Conservation (phyloP, 2,113 vertebrate species). For the Chiloscyllium plagiosum region DNA sequence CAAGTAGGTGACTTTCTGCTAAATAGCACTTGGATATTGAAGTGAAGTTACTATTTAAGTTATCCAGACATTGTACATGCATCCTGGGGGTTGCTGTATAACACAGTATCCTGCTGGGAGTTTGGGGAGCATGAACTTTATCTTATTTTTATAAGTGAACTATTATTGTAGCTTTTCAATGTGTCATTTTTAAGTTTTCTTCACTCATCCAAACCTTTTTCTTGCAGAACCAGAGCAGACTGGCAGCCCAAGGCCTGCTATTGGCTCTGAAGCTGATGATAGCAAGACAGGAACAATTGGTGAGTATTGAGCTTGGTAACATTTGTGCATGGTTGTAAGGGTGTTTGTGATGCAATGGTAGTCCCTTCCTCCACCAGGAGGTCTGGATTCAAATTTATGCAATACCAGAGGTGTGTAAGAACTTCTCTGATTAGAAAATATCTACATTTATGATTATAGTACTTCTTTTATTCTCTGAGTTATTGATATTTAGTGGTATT, state of each 20-base stretch:
- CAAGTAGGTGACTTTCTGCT: neutral
- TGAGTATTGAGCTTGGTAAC: slow-evolving; percentile 49
- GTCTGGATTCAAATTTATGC: no score
- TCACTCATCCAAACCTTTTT: slow-evolving; percentile 25
- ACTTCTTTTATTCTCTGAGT: neutral
- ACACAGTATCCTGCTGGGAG: neutral
- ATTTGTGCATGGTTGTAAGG: neutral
- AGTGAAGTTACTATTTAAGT: neutral
- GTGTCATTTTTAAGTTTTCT: neutral
- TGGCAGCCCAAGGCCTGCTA: slow-evolving; percentile 76
- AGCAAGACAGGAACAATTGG: slow-evolving; percentile 83
- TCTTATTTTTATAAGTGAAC: neutral
- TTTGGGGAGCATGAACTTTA: neutral
- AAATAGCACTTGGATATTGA: neutral
- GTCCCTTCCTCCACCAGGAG: no score
- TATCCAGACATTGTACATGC: neutral
- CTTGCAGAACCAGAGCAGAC: slow-evolving; percentile 80
- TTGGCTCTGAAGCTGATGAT: slow-evolving; percentile 85
- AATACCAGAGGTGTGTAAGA: no score
- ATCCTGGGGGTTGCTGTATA: neutral
- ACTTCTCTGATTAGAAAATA: no score
- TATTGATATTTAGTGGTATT: neutral
- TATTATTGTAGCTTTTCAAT: neutral
- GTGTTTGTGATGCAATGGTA: no score
- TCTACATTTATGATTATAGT: neutral